Percentiles rank a stretch among this genome's conserved stretches.
These are phyloP conservation scores for Rhodophaea formosa DNA, from an alignment of 2,888 invertebrate genomes.

Conservation along the genomic window DNA sequence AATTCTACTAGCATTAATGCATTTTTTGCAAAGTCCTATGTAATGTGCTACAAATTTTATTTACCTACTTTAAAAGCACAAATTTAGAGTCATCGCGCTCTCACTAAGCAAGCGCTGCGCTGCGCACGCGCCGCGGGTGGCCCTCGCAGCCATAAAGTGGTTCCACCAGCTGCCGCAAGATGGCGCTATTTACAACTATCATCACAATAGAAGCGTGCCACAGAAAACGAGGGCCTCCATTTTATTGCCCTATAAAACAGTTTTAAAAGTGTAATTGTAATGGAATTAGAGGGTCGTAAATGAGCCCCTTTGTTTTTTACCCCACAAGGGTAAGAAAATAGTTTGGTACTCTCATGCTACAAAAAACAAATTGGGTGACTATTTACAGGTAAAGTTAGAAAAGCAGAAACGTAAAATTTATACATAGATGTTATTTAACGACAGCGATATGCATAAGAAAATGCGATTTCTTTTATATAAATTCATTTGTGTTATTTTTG, in stretches of 20 bases:
- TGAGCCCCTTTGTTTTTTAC: not conserved
- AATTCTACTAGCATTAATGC: no score
- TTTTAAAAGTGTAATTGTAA: slow-evolving; percentile 14
- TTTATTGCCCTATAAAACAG: slow-evolving; percentile 18
- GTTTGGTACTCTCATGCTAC: no score
- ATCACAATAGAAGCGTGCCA: slow-evolving; percentile 13
- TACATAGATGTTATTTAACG: no score
- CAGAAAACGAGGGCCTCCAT: slow-evolving; percentile 12
- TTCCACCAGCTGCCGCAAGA: slow-evolving; percentile 55
- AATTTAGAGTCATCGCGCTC: not conserved
- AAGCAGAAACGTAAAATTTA: no score
- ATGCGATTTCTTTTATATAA: no score
- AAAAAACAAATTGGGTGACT: no score
- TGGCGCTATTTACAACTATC: slow-evolving; percentile 53
- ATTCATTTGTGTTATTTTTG: no score
- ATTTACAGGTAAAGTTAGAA: no score
- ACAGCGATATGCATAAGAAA: no score
- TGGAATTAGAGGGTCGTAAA: slow-evolving; percentile 5
- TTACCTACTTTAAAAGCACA: not conserved
- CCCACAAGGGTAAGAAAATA: not conserved
- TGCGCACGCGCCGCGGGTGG: slow-evolving; percentile 47
- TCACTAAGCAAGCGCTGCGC: slow-evolving; percentile 19
- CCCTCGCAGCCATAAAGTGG: slow-evolving; percentile 35
- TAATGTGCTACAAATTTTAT: no score
- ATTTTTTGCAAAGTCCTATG: no score